A percentile compares a stretch with the other conserved stretches of the same genome.
Evolutionary conservation across 2,888 invertebrate species (phyloP).

Genomic region (Tineola bisselliella): DNA sequence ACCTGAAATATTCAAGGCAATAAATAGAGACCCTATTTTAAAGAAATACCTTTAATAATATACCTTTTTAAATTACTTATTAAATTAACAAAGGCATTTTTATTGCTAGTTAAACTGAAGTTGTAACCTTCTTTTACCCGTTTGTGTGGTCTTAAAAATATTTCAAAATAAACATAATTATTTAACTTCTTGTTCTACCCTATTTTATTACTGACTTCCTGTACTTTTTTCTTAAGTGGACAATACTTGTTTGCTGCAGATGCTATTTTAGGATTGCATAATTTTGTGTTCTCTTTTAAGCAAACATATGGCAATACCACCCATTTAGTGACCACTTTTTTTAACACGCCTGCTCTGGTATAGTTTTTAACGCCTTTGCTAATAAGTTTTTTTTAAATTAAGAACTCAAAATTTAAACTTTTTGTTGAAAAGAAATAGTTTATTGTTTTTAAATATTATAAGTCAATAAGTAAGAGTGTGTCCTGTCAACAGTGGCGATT

Average conservation of each 20-base stretch:
- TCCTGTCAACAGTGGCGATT: too few relatives aligned
- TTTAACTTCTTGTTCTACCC: background rate
- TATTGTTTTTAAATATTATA: too few relatives aligned
- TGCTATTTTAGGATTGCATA: background rate
- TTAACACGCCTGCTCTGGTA: too few relatives aligned
- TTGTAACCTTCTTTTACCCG: background rate
- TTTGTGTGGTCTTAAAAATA: slow-evolving; percentile 6
- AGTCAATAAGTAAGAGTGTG: too few relatives aligned
- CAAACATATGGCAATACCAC: slow-evolving; percentile 4
- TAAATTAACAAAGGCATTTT: background rate
- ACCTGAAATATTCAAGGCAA: too few relatives aligned
- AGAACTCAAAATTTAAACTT: slow-evolving; percentile 29
- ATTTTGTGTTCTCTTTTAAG: background rate
- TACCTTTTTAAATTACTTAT: too few relatives aligned
- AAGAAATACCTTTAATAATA: too few relatives aligned
- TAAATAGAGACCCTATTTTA: too few relatives aligned
- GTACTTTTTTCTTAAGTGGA: slow-evolving; percentile 8
- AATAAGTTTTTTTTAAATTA: too few relatives aligned
- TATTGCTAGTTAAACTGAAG: background rate
- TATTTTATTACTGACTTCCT: background rate
- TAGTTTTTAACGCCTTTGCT: too few relatives aligned
- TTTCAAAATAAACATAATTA: slow-evolving; percentile 2
- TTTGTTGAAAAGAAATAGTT: too few relatives aligned
- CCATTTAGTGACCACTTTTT: background rate
- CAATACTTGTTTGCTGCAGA: slow-evolving; percentile 11